Evolutionary conservation across 92 coral and sea anemone species (phyloP).

Genomic region (Umimayanthus chanpuru): DNA sequence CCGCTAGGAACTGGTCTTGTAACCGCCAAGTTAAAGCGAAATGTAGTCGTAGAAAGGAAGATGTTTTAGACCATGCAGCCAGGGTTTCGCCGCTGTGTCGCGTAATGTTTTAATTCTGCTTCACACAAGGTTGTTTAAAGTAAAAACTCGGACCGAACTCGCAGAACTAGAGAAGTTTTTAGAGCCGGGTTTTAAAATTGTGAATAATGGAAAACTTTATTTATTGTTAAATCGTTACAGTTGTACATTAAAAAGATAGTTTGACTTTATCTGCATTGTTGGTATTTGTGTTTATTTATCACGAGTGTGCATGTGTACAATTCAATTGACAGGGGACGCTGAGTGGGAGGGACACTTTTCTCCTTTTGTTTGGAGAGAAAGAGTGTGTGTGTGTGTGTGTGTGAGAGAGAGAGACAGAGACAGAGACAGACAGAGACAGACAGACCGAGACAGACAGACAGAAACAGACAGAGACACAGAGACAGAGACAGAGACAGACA

Average conservation of each 20-base stretch:
- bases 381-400: too few relatives aligned
- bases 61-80: too few relatives aligned
- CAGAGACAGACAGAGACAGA: too few relatives aligned
- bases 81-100: background rate
- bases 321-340: too few relatives aligned
- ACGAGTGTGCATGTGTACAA: background rate
- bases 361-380: too few relatives aligned
- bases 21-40: background rate
- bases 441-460: too few relatives aligned
- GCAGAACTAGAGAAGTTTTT: constrained; percentile 11
- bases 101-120: background rate
- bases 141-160: constrained; percentile 20
- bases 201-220: constrained; percentile 11
- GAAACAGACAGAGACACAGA: too few relatives aligned
- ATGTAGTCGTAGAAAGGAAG: background rate
- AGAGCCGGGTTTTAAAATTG: constrained; percentile 25
- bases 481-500: too few relatives aligned
- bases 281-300: background rate
- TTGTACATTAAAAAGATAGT: constrained; percentile 8
- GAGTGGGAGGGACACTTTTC: too few relatives aligned
- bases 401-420: too few relatives aligned
- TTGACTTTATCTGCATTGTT: background rate
- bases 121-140: background rate
- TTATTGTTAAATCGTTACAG: constrained; percentile 33
- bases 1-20: too few relatives aligned